phyloP scores from a whole-genome alignment of 2,797 vertebrate genomes.

The Acestrorhynchus altus region DNA sequence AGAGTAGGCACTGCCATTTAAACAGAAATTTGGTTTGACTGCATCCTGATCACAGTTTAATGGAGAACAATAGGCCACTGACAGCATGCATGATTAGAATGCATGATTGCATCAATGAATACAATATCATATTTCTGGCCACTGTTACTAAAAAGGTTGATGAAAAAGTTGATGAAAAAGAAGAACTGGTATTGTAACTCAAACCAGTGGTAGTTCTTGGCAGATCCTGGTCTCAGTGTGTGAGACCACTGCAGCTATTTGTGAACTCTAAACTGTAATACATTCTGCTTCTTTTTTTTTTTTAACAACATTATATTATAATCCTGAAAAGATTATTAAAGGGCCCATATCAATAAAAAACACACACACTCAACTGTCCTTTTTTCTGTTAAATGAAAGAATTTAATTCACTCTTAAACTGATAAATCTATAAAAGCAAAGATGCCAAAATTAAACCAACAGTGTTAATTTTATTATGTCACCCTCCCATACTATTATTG shows the following conservation, averaged over 20 bases:
- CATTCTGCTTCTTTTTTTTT: too few relatives aligned
- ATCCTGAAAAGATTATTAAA: too few relatives aligned
- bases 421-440: too few relatives aligned
- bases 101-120: neutral
- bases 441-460: too few relatives aligned
- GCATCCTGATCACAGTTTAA: neutral
- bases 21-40: neutral
- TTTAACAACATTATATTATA: too few relatives aligned
- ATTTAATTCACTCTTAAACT: too few relatives aligned
- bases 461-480: too few relatives aligned
- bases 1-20: neutral
- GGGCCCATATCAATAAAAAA: too few relatives aligned
- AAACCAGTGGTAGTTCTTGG: neutral
- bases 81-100: neutral
- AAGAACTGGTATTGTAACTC: neutral
- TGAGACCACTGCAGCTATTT: neutral
- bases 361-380: too few relatives aligned
- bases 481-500: too few relatives aligned
- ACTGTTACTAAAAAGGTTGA: neutral
- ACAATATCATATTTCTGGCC: constrained; percentile 7
- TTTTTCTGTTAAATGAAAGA: too few relatives aligned
- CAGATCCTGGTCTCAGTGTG: neutral
- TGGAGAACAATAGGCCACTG: constrained; percentile 6
- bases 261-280: constrained; percentile 3
- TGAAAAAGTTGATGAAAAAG: neutral